Conservation (phyloP, 1,140 invertebrate species). For the Gryllus bimaculatus region DNA sequence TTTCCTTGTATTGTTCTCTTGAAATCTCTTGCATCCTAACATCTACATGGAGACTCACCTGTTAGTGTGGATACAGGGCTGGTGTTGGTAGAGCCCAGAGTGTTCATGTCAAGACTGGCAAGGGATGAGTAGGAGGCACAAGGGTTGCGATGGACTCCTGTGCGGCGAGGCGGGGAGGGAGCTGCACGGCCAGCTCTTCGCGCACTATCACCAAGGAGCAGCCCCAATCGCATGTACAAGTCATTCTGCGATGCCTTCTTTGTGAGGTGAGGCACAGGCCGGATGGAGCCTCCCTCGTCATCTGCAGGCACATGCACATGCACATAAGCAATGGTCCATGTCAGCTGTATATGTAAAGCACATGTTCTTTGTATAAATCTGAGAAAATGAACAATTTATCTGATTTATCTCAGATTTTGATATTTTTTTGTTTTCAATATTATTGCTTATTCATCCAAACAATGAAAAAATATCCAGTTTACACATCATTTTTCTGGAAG, state of each 20-base stretch:
- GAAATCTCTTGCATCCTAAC: no score
- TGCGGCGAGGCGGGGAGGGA: slow-evolving; percentile 28
- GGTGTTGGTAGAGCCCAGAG: slow-evolving; percentile 64
- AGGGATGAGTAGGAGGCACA: slow-evolving; percentile 57
- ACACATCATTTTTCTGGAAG: no score
- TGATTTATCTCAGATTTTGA: no score
- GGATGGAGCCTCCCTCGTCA: slow-evolving; percentile 57
- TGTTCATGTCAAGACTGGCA: slow-evolving; percentile 63
- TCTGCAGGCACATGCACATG: slow-evolving; percentile 37
- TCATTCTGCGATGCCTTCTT: slow-evolving; percentile 47
- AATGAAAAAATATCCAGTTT: no score
- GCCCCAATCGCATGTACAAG: slow-evolving; percentile 74
- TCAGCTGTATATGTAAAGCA: no score
- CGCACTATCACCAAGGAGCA: slow-evolving; percentile 62
- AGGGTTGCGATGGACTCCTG: slow-evolving; percentile 38
- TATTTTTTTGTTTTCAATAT: no score
- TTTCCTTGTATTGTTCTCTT: no score
- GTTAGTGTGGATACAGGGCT: slow-evolving; percentile 82
- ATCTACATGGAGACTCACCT: slow-evolving; percentile 41
- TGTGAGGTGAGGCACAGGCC: slow-evolving; percentile 37
- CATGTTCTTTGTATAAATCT: no score
- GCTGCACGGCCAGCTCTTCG: slow-evolving; percentile 11
- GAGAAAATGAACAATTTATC: no score
- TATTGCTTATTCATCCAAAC: no score
- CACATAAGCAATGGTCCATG: background rate